These are phyloP conservation scores for Acrobeloides nanus DNA, from an alignment of 2,888 invertebrate genomes.

Conservation along the genomic window DNA sequence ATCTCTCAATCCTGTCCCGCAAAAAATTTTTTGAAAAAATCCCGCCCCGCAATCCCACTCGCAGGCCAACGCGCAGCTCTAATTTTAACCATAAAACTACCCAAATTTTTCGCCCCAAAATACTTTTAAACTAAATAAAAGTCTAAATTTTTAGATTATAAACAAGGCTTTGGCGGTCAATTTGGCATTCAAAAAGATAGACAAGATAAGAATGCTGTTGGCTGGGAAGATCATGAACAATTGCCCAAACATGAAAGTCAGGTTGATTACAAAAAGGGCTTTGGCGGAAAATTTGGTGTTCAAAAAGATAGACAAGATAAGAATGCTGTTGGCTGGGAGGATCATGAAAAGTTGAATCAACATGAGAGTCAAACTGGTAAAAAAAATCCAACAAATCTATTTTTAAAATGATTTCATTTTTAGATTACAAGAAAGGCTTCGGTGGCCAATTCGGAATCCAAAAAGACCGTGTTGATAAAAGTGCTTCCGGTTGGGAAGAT, in stretches of 20 bases:
- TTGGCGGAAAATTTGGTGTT: constrained; percentile 32
- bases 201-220: constrained; percentile 63
- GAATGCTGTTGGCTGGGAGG: constrained; percentile 73
- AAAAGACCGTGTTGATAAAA: constrained; percentile 65
- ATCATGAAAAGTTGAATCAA: constrained; percentile 69
- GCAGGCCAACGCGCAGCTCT: no score
- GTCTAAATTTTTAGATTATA: constrained; percentile 40
- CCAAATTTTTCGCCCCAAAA: no score
- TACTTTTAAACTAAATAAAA: no score
- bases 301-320: constrained; percentile 63
- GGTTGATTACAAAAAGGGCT: constrained; percentile 52
- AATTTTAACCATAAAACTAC: no score
- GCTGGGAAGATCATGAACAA: constrained; percentile 76
- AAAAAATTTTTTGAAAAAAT: no score
- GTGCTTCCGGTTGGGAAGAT: constrained; percentile 60
- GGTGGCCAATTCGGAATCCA: constrained; percentile 58
- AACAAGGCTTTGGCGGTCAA: constrained; percentile 57
- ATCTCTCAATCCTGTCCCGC: no score
- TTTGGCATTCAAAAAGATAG: constrained; percentile 58
- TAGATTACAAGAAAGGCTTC: constrained; percentile 54
- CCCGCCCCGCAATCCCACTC: no score
- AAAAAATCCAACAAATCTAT: constrained; percentile 11
- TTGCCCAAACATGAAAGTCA: constrained; percentile 76
- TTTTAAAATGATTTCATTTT: constrained; percentile 6
- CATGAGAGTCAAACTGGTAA: constrained; percentile 72